Conservation (phyloP, 1,140 invertebrate species). For the Amphibalanus amphitrite region DNA sequence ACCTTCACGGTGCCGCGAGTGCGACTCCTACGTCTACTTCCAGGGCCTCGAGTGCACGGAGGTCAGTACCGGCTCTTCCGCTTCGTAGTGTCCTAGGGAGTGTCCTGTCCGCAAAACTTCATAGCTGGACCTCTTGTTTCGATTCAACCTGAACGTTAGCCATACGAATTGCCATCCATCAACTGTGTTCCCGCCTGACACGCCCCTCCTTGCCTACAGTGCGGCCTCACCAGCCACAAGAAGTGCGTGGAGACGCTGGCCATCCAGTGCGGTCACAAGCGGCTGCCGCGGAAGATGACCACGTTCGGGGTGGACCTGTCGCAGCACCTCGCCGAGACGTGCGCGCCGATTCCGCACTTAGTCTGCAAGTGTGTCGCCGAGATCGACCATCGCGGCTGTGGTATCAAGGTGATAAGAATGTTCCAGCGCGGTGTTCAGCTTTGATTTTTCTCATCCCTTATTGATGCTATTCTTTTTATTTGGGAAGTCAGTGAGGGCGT, state of each 20-base stretch:
- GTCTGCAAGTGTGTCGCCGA: slow-evolving; percentile 36
- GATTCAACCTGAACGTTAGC: too few species aligned
- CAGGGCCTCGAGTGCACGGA: slow-evolving; percentile 32
- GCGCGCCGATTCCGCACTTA: slow-evolving; percentile 32
- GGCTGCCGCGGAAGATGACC: slow-evolving; percentile 29
- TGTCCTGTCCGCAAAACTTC: too few species aligned
- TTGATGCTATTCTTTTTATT: too few species aligned
- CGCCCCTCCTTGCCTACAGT: slow-evolving; percentile 22
- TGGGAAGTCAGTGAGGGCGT: too few species aligned
- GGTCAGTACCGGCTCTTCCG: slow-evolving; percentile 22
- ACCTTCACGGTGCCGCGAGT: slow-evolving; percentile 31
- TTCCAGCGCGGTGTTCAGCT: background rate
- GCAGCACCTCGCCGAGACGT: slow-evolving; percentile 31
- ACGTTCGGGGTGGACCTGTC: slow-evolving; percentile 38
- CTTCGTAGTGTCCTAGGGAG: too few species aligned
- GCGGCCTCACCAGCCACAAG: slow-evolving; percentile 31
- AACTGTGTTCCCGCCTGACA: too few species aligned
- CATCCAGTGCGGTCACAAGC: slow-evolving; percentile 28
- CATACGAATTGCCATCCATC: too few species aligned
- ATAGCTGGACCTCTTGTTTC: too few species aligned
- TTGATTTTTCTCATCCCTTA: too few species aligned
- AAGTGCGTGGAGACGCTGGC: slow-evolving; percentile 31
- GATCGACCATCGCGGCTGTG: slow-evolving; percentile 34
- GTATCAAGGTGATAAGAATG: slow-evolving; percentile 29
- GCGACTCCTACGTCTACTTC: slow-evolving; percentile 33